These are phyloP conservation scores for Platorchestia sp. DNA, from an alignment of 1,140 invertebrate species.

Conservation along the genomic window DNA sequence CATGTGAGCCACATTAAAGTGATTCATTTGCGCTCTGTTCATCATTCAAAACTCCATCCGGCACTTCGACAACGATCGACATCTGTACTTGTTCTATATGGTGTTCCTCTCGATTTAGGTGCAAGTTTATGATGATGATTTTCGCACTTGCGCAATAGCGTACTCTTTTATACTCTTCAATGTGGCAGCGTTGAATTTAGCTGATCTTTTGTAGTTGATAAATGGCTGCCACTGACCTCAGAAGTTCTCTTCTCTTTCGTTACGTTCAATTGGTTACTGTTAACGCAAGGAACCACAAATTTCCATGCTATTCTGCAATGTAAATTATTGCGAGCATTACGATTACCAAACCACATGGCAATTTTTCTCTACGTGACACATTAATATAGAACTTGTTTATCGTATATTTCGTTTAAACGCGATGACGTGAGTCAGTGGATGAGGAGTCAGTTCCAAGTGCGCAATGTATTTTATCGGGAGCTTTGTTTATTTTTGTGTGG, in stretches of 20 bases:
- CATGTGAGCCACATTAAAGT: slow-evolving; percentile 4
- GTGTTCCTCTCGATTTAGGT: not conserved
- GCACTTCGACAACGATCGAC: not conserved
- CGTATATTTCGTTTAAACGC: not conserved
- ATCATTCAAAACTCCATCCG: not conserved
- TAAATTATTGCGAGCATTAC: not conserved
- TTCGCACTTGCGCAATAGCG: not conserved
- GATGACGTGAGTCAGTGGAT: not conserved
- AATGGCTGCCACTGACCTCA: not conserved
- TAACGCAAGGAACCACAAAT: not conserved
- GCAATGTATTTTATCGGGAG: not conserved
- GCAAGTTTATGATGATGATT: not conserved
- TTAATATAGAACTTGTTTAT: not conserved
- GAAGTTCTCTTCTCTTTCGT: not conserved
- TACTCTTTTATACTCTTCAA: not conserved
- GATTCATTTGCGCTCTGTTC: not conserved
- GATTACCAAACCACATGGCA: not conserved
- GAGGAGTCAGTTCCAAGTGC: not conserved
- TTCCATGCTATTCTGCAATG: not conserved
- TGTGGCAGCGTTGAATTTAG: not conserved
- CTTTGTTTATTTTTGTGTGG: not conserved
- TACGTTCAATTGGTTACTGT: not conserved
- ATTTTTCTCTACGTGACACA: not conserved
- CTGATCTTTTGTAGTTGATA: not conserved
- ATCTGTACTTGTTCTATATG: not conserved